Evolutionary conservation across 2,113 vertebrate species (phyloP), one percentile per base, ranked within the genome.

Genomic region (Anseranas semipalmata): DNA sequence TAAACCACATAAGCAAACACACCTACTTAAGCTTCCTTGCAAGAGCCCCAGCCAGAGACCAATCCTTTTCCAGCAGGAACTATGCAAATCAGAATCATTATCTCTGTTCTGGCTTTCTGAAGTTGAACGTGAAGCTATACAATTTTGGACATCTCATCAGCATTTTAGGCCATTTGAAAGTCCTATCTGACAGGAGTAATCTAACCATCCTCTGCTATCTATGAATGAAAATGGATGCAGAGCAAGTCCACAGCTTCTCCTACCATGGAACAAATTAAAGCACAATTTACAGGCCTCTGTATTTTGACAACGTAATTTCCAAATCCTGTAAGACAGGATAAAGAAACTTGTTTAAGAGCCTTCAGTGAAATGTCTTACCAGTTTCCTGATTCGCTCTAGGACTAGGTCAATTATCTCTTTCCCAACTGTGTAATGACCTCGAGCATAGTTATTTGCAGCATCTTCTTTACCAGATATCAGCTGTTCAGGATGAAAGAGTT

Each of bases 381-480:
- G 97, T 89, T 99, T 99, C 77, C 98, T 97, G 85, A 99, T 90
- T 7, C 98, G 98, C 83, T 99, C 98, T 78, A 99, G 96, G 76
- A 98, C 98, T 0, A 98, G 90, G 79, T 99, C 97, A 17, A 99
- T 98, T 62, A 99, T 98, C 88, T 99, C 98, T 35, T 99, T 99
- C 59, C 98, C 98, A 37, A 99, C 96, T 6, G 98, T 99, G 96
- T 99, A 99, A 95, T 98, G 98, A 17, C 98, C 99, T n/a, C 98
- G 98, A 55, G 99, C 99, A 43, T 98, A 99, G 97, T 98, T 99
- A 92, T 99, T 99, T 53, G 98, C 99, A 52, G 99, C 99, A 88
- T 99, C 99, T 91, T 99, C 98, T 96, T 99, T 98, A 45, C 98
- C 99, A 96, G 98, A 98, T 90, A 99, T 98, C 89, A 99, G 98